phyloP scores from a whole-genome alignment of 2,113 vertebrate genomes.

The Coptodon bakossiorum region DNA sequence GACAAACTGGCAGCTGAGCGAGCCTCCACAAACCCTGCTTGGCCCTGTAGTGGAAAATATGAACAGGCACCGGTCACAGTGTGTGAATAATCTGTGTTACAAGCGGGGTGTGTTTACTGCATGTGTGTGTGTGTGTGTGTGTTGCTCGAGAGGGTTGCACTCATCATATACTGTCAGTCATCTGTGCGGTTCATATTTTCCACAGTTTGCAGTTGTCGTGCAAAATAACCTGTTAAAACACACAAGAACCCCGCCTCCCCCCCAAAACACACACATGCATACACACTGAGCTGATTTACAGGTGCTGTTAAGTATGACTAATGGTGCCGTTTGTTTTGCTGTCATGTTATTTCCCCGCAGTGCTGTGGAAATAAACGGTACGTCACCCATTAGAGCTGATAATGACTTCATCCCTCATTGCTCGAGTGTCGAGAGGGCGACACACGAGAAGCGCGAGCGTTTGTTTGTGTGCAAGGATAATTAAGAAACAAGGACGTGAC shows the following conservation, averaged over 20 bases:
- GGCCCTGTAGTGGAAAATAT: conserved; percentile 44
- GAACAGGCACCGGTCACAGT: background rate
- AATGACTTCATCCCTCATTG: conserved; percentile 57
- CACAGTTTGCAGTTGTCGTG: conserved; percentile 19
- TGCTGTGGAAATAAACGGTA: conserved; percentile 40
- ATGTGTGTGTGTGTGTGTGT: background rate
- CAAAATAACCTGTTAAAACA: conserved; percentile 44
- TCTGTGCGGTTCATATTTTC: conserved; percentile 35
- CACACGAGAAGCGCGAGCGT: background rate
- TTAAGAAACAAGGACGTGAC: background rate
- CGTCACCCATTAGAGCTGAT: conserved; percentile 56
- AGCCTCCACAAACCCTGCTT: background rate
- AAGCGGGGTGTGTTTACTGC: background rate
- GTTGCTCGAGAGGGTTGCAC: background rate
- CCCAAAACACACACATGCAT: background rate
- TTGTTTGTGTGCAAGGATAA: conserved; percentile 3
- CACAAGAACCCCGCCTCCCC: background rate
- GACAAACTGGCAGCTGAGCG: background rate
- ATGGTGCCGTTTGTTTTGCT: conserved; percentile 60
- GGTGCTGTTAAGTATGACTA: conserved; percentile 55
- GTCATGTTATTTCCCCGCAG: conserved; percentile 56
- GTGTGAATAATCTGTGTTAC: conserved; percentile 10
- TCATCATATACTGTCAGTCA: conserved; percentile 29
- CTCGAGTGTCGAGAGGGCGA: background rate
- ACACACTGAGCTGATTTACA: conserved; percentile 43